Conservation (phyloP, 2,888 invertebrate species). For the Folsomia candida region DNA sequence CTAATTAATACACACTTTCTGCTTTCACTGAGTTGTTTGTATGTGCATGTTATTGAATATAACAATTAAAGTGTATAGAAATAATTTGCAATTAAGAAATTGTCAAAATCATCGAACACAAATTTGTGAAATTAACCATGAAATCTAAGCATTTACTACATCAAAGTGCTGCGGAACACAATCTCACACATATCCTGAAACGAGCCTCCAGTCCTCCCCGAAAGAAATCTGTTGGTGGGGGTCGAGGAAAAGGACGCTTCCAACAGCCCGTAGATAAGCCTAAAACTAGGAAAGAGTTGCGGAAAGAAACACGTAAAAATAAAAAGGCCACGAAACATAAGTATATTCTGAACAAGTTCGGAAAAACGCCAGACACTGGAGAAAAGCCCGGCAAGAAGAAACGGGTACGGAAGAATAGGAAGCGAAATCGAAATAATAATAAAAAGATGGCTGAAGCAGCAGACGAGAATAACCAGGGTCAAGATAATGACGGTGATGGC, state of each 20-base stretch:
- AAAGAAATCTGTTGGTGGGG: not conserved
- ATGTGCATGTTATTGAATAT: no score
- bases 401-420: slow-evolving; percentile 29
- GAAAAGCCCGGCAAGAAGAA: slow-evolving; percentile 14
- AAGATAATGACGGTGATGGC: slow-evolving; percentile 5
- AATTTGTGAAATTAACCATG: no score
- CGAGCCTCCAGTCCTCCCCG: not conserved
- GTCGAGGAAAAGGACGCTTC: not conserved
- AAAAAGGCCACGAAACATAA: slow-evolving; percentile 64
- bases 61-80: no score
- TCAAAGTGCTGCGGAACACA: not conserved
- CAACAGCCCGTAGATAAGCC: not conserved
- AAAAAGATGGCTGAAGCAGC: not conserved
- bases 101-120: no score
- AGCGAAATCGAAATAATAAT: slow-evolving; percentile 5
- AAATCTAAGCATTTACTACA: not conserved
- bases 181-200: not conserved
- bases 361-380: slow-evolving; percentile 51
- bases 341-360: slow-evolving; percentile 54
- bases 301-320: slow-evolving; percentile 67
- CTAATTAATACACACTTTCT: no score
- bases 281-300: slow-evolving; percentile 66
- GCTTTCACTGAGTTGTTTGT: no score
- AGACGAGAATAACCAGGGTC: slow-evolving; percentile 12
- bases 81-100: no score